phyloP scores from a whole-genome alignment of 2,113 vertebrate genomes.

The Tachysurus vachellii region DNA sequence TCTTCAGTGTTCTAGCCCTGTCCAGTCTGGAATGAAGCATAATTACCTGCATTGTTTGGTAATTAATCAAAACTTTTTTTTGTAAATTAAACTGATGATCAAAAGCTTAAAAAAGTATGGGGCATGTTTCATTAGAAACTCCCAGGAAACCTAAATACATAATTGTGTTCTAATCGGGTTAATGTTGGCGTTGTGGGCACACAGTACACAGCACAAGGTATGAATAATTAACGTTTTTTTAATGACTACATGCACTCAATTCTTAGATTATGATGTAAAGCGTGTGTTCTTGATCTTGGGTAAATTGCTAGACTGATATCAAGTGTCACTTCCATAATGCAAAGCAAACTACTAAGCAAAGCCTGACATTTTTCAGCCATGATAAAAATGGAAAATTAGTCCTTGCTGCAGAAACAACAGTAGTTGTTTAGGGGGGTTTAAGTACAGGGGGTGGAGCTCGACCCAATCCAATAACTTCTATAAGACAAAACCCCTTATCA shows the following conservation, averaged over 20 bases:
- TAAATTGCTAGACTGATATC: background rate
- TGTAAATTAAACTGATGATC: background rate
- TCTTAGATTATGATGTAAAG: background rate
- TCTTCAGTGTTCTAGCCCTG: conserved; percentile 4
- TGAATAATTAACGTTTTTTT: background rate
- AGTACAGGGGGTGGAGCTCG: background rate
- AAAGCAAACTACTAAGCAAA: background rate
- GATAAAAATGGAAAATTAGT: background rate
- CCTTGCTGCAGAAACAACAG: background rate
- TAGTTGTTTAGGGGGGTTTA: too few relatives aligned
- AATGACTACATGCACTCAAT: background rate
- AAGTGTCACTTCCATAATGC: background rate
- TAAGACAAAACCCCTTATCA: background rate
- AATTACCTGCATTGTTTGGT: conserved; percentile 40
- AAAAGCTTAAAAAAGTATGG: conserved; percentile 1
- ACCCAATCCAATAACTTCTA: background rate
- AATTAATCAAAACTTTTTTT: conserved; percentile 40
- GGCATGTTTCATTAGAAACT: background rate
- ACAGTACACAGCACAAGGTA: background rate
- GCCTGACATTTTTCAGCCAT: background rate
- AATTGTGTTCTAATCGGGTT: conserved; percentile 9
- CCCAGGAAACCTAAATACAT: background rate
- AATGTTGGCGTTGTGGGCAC: background rate
- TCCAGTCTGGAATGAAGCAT: conserved; percentile 22
- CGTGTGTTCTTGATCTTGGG: background rate